These are phyloP conservation scores for Odiellus spinosus DNA, from an alignment of 2,888 invertebrate species.

Conservation along the genomic window DNA sequence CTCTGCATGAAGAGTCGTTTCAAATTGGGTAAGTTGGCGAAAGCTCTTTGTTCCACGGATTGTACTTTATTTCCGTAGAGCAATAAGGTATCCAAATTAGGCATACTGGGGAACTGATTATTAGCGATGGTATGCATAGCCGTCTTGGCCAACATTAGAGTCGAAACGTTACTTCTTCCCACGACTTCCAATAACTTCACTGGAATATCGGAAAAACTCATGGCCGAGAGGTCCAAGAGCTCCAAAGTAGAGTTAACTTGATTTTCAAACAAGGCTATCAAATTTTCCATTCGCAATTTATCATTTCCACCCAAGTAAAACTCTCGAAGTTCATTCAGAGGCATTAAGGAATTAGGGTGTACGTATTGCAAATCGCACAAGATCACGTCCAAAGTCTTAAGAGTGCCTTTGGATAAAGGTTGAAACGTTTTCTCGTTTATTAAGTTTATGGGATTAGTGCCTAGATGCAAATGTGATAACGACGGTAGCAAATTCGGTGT, in stretches of 20 bases:
- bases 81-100: background rate
- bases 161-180: background rate
- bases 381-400: background rate
- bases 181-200: background rate
- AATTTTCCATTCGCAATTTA: background rate
- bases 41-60: background rate
- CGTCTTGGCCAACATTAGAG: background rate
- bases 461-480: background rate
- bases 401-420: background rate
- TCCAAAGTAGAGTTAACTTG: background rate
- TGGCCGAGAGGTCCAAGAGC: background rate
- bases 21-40: background rate
- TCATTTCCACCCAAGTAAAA: background rate
- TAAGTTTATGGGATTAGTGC: background rate
- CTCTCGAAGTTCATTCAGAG: background rate
- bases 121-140: background rate
- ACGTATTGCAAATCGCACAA: background rate
- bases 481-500: background rate
- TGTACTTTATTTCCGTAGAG: background rate
- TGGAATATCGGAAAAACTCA: background rate
- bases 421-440: background rate
- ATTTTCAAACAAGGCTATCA: background rate
- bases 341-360: background rate
- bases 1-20: background rate
- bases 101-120: background rate